Evolutionary conservation across 2,797 vertebrate species (phyloP).

Genomic region (Apogon talboti): DNA sequence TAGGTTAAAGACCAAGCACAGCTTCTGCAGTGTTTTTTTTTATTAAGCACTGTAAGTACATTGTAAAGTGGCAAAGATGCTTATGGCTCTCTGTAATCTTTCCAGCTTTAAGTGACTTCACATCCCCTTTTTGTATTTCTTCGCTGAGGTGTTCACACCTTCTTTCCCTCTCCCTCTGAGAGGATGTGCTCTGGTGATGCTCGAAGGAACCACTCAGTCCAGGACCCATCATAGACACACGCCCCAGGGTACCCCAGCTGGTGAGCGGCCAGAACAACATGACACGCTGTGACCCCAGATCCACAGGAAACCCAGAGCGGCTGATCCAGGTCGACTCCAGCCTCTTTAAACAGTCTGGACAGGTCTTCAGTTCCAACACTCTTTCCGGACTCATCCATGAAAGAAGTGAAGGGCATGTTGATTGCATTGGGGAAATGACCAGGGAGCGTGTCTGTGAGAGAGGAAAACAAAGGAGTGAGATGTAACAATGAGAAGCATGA

Average conservation of each 20-base stretch:
- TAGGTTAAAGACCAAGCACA: slow-evolving; percentile 1
- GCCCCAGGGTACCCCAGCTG: slow-evolving; percentile 88
- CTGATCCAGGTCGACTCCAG: slow-evolving; percentile 86
- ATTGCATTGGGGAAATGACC: slow-evolving; percentile 90
- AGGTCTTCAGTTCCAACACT: slow-evolving; percentile 85
- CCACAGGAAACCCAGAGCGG: slow-evolving; percentile 89
- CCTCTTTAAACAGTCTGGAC: slow-evolving; percentile 83
- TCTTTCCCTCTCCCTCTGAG: slow-evolving; percentile 81
- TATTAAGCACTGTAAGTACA: no score
- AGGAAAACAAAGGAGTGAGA: not conserved
- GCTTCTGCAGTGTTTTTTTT: not conserved
- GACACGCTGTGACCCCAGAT: slow-evolving; percentile 94
- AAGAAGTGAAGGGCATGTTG: slow-evolving; percentile 91
- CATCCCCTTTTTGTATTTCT: not conserved
- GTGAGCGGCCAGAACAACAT: slow-evolving; percentile 89
- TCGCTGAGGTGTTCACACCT: slow-evolving; percentile 39
- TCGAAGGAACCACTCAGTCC: slow-evolving; percentile 92
- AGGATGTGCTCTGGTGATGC: slow-evolving; percentile 86
- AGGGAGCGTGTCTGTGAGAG: slow-evolving; percentile 81
- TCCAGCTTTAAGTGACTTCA: not conserved
- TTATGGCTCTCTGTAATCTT: no score
- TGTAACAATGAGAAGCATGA: not conserved
- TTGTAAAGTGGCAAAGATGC: no score
- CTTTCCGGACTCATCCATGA: slow-evolving; percentile 87
- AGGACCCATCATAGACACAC: slow-evolving; percentile 93